Base-by-base conservation (phyloP, 2,113 vertebrate species). In the Amia ocellicauda region DNA sequence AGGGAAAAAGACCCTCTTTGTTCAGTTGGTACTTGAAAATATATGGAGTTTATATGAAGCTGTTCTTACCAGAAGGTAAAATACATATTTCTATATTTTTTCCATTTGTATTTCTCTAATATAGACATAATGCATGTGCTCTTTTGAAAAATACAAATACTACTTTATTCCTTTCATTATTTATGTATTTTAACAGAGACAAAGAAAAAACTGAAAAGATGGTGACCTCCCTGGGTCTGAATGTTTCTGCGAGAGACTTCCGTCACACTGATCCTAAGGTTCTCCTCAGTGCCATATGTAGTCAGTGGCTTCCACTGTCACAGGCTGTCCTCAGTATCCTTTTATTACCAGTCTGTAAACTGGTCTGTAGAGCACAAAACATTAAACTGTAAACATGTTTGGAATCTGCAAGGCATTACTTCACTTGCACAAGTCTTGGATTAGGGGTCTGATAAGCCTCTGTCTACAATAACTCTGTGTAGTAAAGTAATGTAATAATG, bases 41-140 rank as follows among this genome's bases (percentile, higher is more conserved):
- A 90, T 99, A 64, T 99, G 97, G 97, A 98, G 89, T 83, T 85
- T 99, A 29, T 99, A 98, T 61, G 95, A 99, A n/a, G 91, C 93
- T 1, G 93, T 98, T 53, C 74, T 91, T 54, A 89, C 81, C n/a
- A 91, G 85, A 80, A 95, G 91, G 97, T 98, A 80, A 89, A 79
- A 16, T 57, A 51, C 29, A 53, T 3, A 19, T 28, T 43, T 53
- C 14, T 23, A 10, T 0, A 7, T n/a, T 29, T 40, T 26, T 13
- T 9, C 4, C 29, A 2, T 51, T 62, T 4, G 4, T 11, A 17
- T 13, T 7, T 31, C 5, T 51, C 24, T 31, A 16, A 16, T 26
- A 2, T 45, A 22, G 53, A 2, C 24, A 24, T 28, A 56, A 11
- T 24, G 13, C 7, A 11, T 60, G n/a, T 36, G 20, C 8, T 7